Evolutionary conservation across 2,888 invertebrate species (phyloP).

Genomic region (Meiosimyza decipiens): DNA sequence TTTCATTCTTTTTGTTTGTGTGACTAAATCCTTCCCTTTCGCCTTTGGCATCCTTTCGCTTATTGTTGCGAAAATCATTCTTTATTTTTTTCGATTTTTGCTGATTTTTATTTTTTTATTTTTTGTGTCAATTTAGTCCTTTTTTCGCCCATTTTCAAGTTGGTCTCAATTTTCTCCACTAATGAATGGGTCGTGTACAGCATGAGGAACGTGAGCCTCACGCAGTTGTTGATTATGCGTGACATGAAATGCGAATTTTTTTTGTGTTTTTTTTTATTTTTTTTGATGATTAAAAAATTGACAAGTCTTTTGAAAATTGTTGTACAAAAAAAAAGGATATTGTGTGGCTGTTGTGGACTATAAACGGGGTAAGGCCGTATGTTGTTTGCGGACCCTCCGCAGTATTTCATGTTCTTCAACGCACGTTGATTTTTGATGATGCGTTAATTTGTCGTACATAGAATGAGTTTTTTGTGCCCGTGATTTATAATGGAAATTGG

Average conservation of each 20-base stretch:
- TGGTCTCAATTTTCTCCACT: slow-evolving; percentile 18
- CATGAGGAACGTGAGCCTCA: slow-evolving; percentile 28
- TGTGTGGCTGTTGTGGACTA: slow-evolving; percentile 43
- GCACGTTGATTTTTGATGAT: slow-evolving; percentile 46
- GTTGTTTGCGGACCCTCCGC: slow-evolving; percentile 27
- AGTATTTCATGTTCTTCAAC: slow-evolving; percentile 33
- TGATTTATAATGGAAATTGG: slow-evolving; percentile 31
- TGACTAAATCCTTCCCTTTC: slow-evolving; percentile 44
- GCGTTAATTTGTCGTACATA: slow-evolving; percentile 47
- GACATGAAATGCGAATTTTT: slow-evolving; percentile 51
- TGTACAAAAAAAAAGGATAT: slow-evolving; percentile 36
- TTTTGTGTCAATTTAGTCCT: slow-evolving; percentile 21
- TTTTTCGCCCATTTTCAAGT: slow-evolving; percentile 17
- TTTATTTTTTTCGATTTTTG: slow-evolving; percentile 42
- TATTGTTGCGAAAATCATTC: slow-evolving; percentile 30
- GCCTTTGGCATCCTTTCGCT: slow-evolving; percentile 42
- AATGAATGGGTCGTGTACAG: slow-evolving; percentile 22
- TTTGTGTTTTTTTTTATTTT: slow-evolving; percentile 30
- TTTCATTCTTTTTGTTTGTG: slow-evolving; percentile 43
- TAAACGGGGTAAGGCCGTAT: slow-evolving; percentile 37
- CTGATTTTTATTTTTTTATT: slow-evolving; percentile 42
- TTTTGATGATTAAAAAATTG: slow-evolving; percentile 27
- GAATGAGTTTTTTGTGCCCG: slow-evolving; percentile 31
- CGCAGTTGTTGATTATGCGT: slow-evolving; percentile 44
- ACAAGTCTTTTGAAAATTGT: slow-evolving; percentile 16